Evolutionary conservation across 2,113 vertebrate genomes (phyloP).

Genomic region (Stigmatopora argus): DNA sequence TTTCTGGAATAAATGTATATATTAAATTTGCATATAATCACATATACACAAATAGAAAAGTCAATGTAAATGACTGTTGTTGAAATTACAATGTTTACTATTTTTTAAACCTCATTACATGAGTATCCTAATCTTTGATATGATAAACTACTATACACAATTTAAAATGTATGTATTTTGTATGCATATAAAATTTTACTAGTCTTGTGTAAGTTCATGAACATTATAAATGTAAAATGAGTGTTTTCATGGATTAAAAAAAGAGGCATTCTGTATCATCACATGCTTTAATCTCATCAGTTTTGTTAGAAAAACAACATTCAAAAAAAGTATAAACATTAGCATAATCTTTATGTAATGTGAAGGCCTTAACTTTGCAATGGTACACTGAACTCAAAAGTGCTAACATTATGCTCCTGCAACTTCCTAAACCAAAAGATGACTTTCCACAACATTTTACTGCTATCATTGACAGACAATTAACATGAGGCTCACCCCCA

Average conservation of each 20-base stretch:
- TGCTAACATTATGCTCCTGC: not conserved
- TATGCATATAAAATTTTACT: too few species aligned
- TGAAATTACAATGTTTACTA: too few species aligned
- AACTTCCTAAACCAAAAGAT: conserved; percentile 21
- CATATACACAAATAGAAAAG: too few species aligned
- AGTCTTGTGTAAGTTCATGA: not conserved
- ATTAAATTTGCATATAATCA: too few species aligned
- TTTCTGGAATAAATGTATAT: too few species aligned
- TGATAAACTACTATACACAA: not conserved
- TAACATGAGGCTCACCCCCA: conserved; percentile 25
- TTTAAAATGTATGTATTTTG: too few species aligned
- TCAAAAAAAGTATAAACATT: conserved; percentile 57
- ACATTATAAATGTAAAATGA: not conserved
- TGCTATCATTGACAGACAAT: conserved; percentile 39
- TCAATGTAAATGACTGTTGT: too few species aligned
- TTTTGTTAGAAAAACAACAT: conserved; percentile 49
- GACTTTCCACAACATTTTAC: conserved; percentile 18
- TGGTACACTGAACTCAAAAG: conserved; percentile 38
- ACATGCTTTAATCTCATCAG: conserved; percentile 52
- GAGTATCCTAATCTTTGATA: not conserved
- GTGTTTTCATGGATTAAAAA: not conserved
- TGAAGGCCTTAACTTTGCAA: conserved; percentile 33
- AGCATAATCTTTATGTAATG: conserved; percentile 24
- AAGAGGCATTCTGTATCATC: conserved; percentile 7
- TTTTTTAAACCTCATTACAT: not conserved